Percentiles rank a stretch among this genome's conserved stretches.
phyloP scores from a whole-genome alignment of 2,113 vertebrate species.

The Pluvialis apricaria region DNA sequence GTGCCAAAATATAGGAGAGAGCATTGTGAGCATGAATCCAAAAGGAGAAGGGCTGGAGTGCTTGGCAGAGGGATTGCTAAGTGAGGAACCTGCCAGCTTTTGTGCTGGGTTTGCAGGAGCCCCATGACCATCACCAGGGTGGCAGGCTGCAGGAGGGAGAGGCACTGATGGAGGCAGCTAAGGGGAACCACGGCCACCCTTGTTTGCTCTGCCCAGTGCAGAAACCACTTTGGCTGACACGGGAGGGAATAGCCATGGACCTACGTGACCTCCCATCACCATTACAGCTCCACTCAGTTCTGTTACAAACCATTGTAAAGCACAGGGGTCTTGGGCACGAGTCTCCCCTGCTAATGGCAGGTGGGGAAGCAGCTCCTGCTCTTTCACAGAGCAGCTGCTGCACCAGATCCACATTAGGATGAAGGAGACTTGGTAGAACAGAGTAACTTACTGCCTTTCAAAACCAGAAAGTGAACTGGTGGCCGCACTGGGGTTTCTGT shows the following conservation, averaged over 20 bases:
- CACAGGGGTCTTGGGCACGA: not conserved
- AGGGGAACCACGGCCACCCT: not conserved
- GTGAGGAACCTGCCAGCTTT: not conserved
- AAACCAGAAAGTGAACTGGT: not conserved
- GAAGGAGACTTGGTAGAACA: not conserved
- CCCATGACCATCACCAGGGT: not conserved
- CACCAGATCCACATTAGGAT: not conserved
- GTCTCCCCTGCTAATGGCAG: not conserved
- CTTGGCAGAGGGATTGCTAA: not conserved
- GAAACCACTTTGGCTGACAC: not conserved
- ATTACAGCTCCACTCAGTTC: not conserved
- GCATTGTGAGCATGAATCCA: not conserved
- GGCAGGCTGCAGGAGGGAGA: not conserved
- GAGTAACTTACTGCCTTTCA: not conserved
- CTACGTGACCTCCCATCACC: not conserved
- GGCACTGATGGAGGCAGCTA: not conserved
- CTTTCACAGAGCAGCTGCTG: not conserved
- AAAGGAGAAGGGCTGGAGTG: not conserved
- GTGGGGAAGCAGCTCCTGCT: not conserved
- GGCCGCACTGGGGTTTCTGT: not conserved
- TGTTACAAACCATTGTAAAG: not conserved
- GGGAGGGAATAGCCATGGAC: not conserved
- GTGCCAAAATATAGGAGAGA: not conserved
- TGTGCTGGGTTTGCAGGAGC: not conserved
- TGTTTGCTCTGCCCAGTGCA: not conserved